A percentile compares a stretch with the other conserved stretches of the same genome.
These are phyloP conservation scores for Pararge aegeria DNA, from an alignment of 1,140 invertebrate genomes.

Conservation along the genomic window DNA sequence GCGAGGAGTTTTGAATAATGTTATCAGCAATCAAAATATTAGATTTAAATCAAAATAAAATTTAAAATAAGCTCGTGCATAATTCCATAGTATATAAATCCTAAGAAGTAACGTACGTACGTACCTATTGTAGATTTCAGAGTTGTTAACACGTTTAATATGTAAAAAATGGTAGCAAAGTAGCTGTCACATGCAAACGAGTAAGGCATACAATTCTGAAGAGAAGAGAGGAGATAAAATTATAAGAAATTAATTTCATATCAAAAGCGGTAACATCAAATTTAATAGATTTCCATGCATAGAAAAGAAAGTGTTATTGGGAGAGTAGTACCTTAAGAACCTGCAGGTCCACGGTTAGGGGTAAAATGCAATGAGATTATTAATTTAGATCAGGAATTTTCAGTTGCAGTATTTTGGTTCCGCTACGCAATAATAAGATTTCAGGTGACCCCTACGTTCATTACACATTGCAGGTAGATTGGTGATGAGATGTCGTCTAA, in stretches of 20 bases:
- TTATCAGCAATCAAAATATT: conserved; percentile 13
- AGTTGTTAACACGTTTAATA: conserved; percentile 10
- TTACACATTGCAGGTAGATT: conserved; percentile 41
- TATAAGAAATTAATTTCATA: conserved; percentile 21
- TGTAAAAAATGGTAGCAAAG: conserved; percentile 20
- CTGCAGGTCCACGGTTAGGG: conserved; percentile 81
- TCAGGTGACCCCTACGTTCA: conserved; percentile 67
- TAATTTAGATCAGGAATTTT: conserved; percentile 72
- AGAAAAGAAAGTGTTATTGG: conserved; percentile 72
- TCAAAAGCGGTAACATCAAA: conserved; percentile 28
- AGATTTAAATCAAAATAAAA: conserved; percentile 3
- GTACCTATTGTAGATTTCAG: neutral
- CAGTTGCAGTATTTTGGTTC: conserved; percentile 48
- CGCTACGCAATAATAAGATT: conserved; percentile 47
- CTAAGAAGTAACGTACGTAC: neutral
- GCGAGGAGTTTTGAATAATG: neutral
- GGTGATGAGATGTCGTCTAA: conserved; percentile 51
- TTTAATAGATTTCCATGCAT: conserved; percentile 51
- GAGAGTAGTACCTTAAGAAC: conserved; percentile 86
- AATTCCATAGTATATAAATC: neutral
- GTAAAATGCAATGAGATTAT: conserved; percentile 76
- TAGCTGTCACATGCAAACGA: conserved; percentile 27
- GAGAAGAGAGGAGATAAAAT: conserved; percentile 15
- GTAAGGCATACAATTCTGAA: conserved; percentile 22
- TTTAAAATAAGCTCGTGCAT: conserved; percentile 28